These are phyloP conservation scores for Crenichthys baileyi DNA, from an alignment of 2,797 vertebrate species.

Conservation along the genomic window DNA sequence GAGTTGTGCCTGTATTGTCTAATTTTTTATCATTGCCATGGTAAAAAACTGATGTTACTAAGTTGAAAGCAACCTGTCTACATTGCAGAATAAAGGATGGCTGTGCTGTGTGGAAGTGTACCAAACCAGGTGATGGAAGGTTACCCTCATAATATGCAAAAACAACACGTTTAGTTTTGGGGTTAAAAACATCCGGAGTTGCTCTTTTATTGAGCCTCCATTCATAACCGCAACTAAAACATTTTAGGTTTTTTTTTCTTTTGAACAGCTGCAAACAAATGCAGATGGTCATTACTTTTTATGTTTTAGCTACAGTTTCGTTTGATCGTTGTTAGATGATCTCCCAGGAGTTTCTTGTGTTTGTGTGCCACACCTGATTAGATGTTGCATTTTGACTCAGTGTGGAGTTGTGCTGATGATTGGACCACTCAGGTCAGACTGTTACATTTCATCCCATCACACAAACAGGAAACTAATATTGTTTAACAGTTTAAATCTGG, in stretches of 20 bases:
- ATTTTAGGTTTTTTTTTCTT: neutral
- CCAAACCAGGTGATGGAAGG: too few relatives aligned
- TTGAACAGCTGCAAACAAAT: too few relatives aligned
- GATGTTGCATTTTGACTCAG: conserved; percentile 30
- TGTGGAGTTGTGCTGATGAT: conserved; percentile 1
- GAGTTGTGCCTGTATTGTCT: too few relatives aligned
- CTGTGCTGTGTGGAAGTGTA: too few relatives aligned
- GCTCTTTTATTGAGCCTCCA: conserved; percentile 11
- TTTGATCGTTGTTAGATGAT: too few relatives aligned
- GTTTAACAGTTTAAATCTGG: conserved; percentile 2
- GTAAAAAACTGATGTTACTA: too few relatives aligned
- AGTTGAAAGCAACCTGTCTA: too few relatives aligned
- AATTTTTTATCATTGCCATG: too few relatives aligned
- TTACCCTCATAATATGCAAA: neutral
- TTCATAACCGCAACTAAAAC: neutral
- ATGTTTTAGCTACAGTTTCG: too few relatives aligned
- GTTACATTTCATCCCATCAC: conserved; percentile 10
- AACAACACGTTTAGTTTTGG: conserved; percentile 12
- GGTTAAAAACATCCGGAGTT: conserved; percentile 6
- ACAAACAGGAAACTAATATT: conserved; percentile 9
- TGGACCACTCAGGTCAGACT: conserved; percentile 38
- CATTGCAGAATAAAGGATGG: too few relatives aligned
- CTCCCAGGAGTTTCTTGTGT: neutral
- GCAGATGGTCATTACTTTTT: too few relatives aligned
- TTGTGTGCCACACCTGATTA: neutral